Conservation (phyloP, 1,140 invertebrate species). For the Bombus breviceps region DNA sequence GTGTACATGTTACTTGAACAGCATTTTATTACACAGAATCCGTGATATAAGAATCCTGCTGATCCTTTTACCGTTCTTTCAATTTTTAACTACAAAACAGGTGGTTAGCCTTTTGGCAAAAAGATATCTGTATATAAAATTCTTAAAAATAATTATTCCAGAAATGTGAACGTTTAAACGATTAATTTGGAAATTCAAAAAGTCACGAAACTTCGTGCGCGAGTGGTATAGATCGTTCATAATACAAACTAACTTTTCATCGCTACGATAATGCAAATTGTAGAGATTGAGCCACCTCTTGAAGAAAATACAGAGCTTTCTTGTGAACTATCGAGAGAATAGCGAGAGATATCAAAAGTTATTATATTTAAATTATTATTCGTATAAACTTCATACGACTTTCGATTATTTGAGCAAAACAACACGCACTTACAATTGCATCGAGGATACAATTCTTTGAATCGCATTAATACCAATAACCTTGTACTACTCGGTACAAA, state of each 20-base stretch:
- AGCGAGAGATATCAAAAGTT: not conserved
- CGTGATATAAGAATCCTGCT: not conserved
- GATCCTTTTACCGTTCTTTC: not conserved
- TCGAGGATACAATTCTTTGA: not conserved
- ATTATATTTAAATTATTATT: not conserved
- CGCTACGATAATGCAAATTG: not conserved
- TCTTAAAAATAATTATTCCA: not conserved
- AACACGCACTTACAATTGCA: too few species aligned
- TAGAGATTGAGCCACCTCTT: not conserved
- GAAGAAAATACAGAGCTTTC: not conserved
- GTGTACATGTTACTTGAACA: not conserved
- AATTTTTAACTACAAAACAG: not conserved
- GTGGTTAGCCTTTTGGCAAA: not conserved
- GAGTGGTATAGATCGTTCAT: too few species aligned
- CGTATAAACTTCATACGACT: not conserved
- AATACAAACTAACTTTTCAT: too few species aligned
- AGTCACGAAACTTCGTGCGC: too few species aligned
- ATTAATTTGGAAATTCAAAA: not conserved
- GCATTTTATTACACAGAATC: not conserved
- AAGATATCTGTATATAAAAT: not conserved
- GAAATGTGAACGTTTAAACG: not conserved
- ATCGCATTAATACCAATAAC: not conserved
- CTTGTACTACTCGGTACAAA: too few species aligned
- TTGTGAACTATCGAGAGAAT: not conserved
- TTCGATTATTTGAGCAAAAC: not conserved